Base-by-base conservation (phyloP, 2,797 vertebrate species). In the Epinephelus malabaricus region DNA sequence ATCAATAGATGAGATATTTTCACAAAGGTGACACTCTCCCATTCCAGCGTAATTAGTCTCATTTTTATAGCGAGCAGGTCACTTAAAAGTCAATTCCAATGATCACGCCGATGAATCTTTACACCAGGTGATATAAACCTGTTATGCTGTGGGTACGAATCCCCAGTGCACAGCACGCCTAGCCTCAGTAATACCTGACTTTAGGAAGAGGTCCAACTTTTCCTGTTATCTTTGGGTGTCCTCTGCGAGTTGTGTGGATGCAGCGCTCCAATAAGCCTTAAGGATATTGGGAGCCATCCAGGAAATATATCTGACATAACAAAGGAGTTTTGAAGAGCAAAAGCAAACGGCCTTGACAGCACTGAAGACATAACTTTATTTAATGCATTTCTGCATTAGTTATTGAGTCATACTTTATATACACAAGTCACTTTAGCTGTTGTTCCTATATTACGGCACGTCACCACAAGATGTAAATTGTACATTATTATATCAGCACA, bases 321-420 rank as follows among this genome's bases (percentile, higher is more conserved):
- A 94, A 92, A 94, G 88, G 90, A 90, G 76, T 89, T 94, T 88
- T 93, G 90, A 94, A 95, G 92, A 93, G 88, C 92, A 93, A 88
- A 89, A 50, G 83, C 82, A 83, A 88, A 87, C 58, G 53, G 79
- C 79, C 81, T 88, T 89, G 81, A 88, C 73, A 74, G 45, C 84
- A 79, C 40, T 81, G 77, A 90, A 87, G 89, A 80, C 72, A 62
- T 71, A 83, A 82, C 86, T 90, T 86, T 78, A 77, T 75, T 74
- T 59, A 34, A 34, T 61, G 60, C 21, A 3, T 74, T 78, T 75
- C 64, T 50, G n/a, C 47, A 23, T 54, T 65, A 65, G 46, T 6
- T 55, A 71, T 59, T 27, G 60, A 74, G 40, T 78, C 51, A n/a
- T 43, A 60, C 30, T 69, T 21, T 19, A 51, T 50, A 19, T n/a